Conservation (phyloP, 2,797 vertebrate species). For the Gymnodraco acuticeps region DNA sequence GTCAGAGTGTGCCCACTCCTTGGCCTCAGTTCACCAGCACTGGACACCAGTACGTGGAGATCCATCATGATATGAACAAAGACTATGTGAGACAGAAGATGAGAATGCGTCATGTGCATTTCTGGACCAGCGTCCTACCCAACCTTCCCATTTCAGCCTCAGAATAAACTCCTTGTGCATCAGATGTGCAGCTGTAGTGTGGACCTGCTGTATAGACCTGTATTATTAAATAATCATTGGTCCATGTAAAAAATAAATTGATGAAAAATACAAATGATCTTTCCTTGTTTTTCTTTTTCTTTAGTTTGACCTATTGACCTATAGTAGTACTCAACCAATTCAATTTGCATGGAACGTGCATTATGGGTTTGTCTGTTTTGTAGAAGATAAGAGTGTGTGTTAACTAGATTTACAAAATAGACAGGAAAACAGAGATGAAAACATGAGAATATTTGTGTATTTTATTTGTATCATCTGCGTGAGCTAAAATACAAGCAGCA, state of each 20-base stretch:
- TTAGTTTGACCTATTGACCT: neutral
- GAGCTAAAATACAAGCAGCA: too few relatives aligned
- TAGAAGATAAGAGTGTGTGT: too few relatives aligned
- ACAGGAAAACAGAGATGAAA: too few relatives aligned
- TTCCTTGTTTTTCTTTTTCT: neutral
- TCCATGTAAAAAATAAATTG: conserved; percentile 37
- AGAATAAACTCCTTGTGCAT: conserved; percentile 37
- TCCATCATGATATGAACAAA: conserved; percentile 78
- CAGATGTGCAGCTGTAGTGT: neutral
- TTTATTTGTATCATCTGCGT: too few relatives aligned
- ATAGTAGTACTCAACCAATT: neutral
- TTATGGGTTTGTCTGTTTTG: too few relatives aligned
- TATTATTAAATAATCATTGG: neutral
- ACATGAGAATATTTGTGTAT: too few relatives aligned
- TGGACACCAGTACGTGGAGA: conserved; percentile 84
- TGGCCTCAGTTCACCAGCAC: conserved; percentile 85
- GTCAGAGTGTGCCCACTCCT: conserved; percentile 77
- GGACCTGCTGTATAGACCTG: neutral
- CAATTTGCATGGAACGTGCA: neutral
- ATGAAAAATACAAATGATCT: neutral
- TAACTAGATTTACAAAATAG: too few relatives aligned
- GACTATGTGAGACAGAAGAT: conserved; percentile 82
- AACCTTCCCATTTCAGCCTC: conserved; percentile 28
- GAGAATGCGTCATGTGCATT: conserved; percentile 79
- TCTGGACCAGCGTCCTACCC: conserved; percentile 84